These are phyloP conservation scores for Mylabris sibirica DNA, from an alignment of 2,888 invertebrate species.

Conservation along the genomic window DNA sequence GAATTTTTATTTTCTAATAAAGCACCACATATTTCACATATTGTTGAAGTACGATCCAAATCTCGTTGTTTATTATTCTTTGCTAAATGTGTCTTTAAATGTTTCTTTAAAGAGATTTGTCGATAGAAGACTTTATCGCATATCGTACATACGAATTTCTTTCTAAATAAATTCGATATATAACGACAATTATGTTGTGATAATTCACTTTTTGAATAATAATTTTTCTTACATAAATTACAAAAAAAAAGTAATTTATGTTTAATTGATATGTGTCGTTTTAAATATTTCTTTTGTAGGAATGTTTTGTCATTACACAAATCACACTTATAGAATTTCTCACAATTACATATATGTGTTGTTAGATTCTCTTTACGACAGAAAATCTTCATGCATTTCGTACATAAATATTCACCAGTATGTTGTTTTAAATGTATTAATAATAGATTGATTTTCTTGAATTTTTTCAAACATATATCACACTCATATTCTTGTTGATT, in stretches of 20 bases:
- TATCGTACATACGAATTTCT: conserved; percentile 46
- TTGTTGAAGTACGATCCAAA: neutral
- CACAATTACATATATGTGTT: conserved; percentile 52
- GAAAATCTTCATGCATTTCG: conserved; percentile 61
- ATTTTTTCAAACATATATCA: conserved; percentile 55
- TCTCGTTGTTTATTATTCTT: conserved; percentile 20
- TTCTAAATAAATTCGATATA: conserved; percentile 38
- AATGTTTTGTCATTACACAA: conserved; percentile 56
- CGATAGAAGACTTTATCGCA: conserved; percentile 50
- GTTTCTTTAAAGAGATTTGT: conserved; percentile 47
- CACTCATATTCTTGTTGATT: conserved; percentile 47
- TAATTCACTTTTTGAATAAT: conserved; percentile 45
- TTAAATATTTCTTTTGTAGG: conserved; percentile 60
- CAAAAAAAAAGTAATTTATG: conserved; percentile 53
- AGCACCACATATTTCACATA: conserved; percentile 48
- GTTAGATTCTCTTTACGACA: conserved; percentile 60
- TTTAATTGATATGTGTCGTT: conserved; percentile 57
- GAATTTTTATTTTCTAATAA: conserved; percentile 39
- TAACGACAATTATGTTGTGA: conserved; percentile 48
- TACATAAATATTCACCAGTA: conserved; percentile 63
- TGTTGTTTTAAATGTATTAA: conserved; percentile 64
- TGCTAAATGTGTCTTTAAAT: conserved; percentile 44
- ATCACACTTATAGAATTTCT: conserved; percentile 43
- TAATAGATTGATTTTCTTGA: conserved; percentile 46
- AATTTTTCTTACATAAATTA: conserved; percentile 46